These are phyloP conservation scores for Drosophila pallidifrons DNA, from an alignment of 1,140 invertebrate species.

Conservation along the genomic window DNA sequence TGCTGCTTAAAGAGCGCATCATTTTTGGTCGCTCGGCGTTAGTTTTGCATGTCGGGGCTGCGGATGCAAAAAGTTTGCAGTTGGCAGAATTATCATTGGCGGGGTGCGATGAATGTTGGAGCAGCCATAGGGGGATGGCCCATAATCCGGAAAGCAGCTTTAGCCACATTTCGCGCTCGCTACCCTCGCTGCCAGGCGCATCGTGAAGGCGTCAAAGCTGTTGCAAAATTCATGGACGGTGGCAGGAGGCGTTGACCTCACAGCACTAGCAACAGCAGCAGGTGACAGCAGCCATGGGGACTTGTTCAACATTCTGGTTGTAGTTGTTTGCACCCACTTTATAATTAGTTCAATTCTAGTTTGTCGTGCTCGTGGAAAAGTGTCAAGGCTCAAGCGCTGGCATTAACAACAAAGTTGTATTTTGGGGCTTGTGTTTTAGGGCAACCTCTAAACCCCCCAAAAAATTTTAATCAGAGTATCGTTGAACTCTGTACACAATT, in stretches of 20 bases:
- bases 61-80: constrained; percentile 56
- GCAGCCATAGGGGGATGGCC: constrained; percentile 13
- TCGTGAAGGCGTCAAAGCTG: constrained; percentile 37
- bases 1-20: constrained; percentile 64
- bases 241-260: constrained; percentile 17
- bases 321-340: constrained; percentile 51
- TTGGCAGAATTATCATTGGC: constrained; percentile 47
- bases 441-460: background rate
- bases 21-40: constrained; percentile 49
- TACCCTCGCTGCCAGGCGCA: constrained; percentile 40
- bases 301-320: constrained; percentile 54
- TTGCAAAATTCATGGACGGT: constrained; percentile 58
- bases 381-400: constrained; percentile 37
- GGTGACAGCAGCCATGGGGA: constrained; percentile 35
- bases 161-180: constrained; percentile 69
- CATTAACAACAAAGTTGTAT: constrained; percentile 7
- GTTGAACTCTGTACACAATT: background rate
- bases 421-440: background rate
- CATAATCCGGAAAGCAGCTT: constrained; percentile 70
- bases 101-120: constrained; percentile 6
- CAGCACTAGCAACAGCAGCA: background rate
- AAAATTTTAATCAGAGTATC: background rate
- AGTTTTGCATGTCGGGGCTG: constrained; percentile 39
- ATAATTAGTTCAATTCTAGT: constrained; percentile 69
- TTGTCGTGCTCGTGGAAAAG: constrained; percentile 19